Evolutionary conservation across 2,888 invertebrate genomes (phyloP).

Genomic region (Rhopalosiphum nymphaeae): DNA sequence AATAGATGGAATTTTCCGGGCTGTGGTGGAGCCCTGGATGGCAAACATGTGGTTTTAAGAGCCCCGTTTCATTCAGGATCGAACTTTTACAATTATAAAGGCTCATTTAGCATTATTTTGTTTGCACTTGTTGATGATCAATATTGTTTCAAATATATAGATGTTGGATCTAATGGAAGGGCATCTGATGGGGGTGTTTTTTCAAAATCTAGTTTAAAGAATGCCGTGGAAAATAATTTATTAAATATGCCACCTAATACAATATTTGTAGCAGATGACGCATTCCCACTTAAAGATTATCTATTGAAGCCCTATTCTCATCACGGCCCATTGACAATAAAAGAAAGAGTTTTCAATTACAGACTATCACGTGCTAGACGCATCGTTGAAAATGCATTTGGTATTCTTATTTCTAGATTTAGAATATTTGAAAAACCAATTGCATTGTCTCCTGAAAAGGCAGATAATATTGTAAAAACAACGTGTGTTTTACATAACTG

Average conservation of each 20-base stretch:
- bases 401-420: conserved; percentile 30
- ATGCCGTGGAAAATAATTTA: conserved; percentile 13
- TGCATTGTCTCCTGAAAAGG: conserved; percentile 12
- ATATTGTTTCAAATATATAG: conserved; percentile 35
- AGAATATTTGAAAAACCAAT: conserved; percentile 21
- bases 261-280: conserved; percentile 28
- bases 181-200: conserved; percentile 26
- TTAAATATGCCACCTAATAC: conserved; percentile 20
- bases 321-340: not conserved
- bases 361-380: not conserved
- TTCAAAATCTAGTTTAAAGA: conserved; percentile 29
- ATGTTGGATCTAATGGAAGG: conserved; percentile 26
- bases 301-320: conserved; percentile 21
- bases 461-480: conserved; percentile 21
- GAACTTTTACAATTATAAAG: conserved; percentile 61
- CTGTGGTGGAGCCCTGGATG: conserved; percentile 56
- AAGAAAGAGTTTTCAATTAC: conserved; percentile 56
- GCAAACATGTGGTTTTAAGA: conserved; percentile 56
- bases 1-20: conserved; percentile 60
- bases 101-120: conserved; percentile 54
- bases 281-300: conserved; percentile 30
- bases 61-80: conserved; percentile 50
- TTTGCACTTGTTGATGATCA: conserved; percentile 56
- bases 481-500: conserved; percentile 43
- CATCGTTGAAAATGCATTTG: conserved; percentile 27